These are phyloP conservation scores for Oscheius sp. DNA, from an alignment of 2,888 invertebrate species.

Conservation along the genomic window DNA sequence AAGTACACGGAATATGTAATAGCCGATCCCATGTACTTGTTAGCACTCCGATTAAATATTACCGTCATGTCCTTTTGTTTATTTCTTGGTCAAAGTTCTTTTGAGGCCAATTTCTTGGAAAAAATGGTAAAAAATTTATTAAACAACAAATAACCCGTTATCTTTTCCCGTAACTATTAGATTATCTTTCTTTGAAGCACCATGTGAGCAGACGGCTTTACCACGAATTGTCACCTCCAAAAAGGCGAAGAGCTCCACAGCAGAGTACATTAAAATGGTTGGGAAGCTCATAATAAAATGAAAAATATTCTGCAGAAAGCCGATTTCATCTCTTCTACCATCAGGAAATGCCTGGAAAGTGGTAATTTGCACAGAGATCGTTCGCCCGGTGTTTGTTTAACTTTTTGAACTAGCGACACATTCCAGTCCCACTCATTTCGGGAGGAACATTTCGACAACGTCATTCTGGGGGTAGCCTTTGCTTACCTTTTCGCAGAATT, in stretches of 20 bases:
- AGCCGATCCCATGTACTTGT: no score
- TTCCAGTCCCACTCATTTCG: no score
- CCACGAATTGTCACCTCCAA: constrained; percentile 67
- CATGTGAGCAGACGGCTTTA: constrained; percentile 68
- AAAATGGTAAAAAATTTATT: no score
- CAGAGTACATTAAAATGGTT: constrained; percentile 64
- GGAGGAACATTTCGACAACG: no score
- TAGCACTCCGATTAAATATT: no score
- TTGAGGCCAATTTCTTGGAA: no score
- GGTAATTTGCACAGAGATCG: no score
- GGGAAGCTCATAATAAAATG: constrained; percentile 65
- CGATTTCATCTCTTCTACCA: constrained; percentile 60
- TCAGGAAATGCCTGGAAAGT: constrained; percentile 61
- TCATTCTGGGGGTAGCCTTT: not conserved
- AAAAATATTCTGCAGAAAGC: constrained; percentile 61
- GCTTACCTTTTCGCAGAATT: constrained; percentile 59
- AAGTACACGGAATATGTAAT: no score
- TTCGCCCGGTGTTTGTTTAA: no score
- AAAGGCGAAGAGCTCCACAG: constrained; percentile 64
- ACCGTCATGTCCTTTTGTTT: no score
- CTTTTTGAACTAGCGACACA: no score
- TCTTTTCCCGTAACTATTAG: constrained; percentile 33
- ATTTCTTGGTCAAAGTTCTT: no score
- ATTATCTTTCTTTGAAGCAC: constrained; percentile 69
- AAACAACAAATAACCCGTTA: constrained; percentile 16